These are phyloP conservation scores for Cynopterus brachyotis DNA, from an alignment of 2,113 vertebrate genomes.

Conservation along the genomic window DNA sequence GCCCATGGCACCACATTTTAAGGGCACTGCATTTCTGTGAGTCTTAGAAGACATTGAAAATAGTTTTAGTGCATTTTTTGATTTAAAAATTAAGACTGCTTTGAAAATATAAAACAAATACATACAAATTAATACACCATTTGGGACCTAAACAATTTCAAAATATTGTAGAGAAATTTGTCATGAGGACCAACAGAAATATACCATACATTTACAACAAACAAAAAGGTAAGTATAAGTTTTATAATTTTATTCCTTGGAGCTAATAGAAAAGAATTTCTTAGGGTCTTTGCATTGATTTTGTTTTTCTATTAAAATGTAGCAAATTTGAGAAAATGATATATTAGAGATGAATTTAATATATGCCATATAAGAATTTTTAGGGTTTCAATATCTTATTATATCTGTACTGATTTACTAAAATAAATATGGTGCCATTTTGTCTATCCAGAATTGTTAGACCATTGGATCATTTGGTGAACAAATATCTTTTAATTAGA, in stretches of 20 bases:
- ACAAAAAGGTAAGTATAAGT: constrained; percentile 54
- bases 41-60: not conserved
- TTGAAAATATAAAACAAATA: not conserved
- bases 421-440: not conserved
- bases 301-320: not conserved
- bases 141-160: not conserved
- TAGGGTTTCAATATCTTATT: not conserved
- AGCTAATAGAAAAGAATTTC: not conserved
- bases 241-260: not conserved
- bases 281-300: not conserved
- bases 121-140: not conserved
- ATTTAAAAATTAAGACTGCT: not conserved
- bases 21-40: not conserved
- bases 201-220: not conserved
- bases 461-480: not conserved
- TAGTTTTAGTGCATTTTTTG: not conserved
- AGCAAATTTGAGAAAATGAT: not conserved
- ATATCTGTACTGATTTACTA: not conserved
- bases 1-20: not conserved
- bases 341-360: not conserved
- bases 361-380: not conserved
- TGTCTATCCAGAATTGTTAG: not conserved
- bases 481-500: not conserved
- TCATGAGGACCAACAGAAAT: not conserved
- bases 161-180: not conserved